These are phyloP conservation scores for Chrysopa pallens DNA, from an alignment of 1,140 invertebrate genomes.

Conservation along the genomic window DNA sequence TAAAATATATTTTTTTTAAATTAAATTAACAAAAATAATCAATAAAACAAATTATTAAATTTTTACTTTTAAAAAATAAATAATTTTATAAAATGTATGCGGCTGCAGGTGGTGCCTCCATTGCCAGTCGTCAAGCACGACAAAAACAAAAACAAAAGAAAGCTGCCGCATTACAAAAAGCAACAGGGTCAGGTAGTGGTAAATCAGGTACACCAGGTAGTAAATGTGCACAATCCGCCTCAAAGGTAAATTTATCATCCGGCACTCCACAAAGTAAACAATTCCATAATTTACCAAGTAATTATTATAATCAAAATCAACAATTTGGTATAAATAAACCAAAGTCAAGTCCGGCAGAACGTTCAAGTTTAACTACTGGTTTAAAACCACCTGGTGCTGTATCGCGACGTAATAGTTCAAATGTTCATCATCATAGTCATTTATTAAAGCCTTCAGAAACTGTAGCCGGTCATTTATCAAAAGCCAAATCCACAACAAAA, in stretches of 20 bases:
- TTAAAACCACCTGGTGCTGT: constrained; percentile 16
- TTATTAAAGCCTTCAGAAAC: constrained; percentile 12
- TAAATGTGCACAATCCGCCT: constrained; percentile 3
- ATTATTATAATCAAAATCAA: constrained; percentile 9
- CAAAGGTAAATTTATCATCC: constrained; percentile 9
- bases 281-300: constrained; percentile 31
- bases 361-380: background rate
- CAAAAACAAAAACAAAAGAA: constrained; percentile 26
- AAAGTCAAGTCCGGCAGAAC: background rate
- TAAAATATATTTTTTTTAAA: background rate
- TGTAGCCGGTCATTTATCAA: background rate
- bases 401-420: constrained; percentile 18
- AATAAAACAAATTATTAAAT: background rate
- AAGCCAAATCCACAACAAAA: background rate
- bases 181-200: constrained; percentile 21
- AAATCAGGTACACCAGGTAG: constrained; percentile 18
- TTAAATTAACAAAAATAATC: background rate
- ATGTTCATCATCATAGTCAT: constrained; percentile 22
- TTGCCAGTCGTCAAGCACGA: constrained; percentile 47
- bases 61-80: background rate
- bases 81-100: constrained; percentile 39
- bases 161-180: constrained; percentile 12
- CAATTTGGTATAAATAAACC: background rate
- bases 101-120: constrained; percentile 49
- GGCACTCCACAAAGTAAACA: constrained; percentile 27